Conservation (phyloP, 2,797 vertebrate genomes). For the Hephaestus fuliginosus region DNA sequence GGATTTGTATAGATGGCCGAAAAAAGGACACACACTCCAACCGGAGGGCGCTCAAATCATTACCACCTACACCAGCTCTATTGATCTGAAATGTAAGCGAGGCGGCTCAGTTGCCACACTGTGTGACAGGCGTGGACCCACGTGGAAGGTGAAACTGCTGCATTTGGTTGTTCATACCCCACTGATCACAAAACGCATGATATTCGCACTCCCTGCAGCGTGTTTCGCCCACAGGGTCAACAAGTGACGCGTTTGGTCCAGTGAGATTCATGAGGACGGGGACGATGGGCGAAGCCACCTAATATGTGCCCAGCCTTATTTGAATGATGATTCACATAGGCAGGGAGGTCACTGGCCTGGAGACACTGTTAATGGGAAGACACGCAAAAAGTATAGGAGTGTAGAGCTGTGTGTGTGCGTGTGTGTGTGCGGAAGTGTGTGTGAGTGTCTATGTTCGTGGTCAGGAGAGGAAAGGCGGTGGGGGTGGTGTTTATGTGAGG, state of each 20-base stretch:
- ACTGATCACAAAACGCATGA: constrained; percentile 42
- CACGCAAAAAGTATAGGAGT: constrained; percentile 45
- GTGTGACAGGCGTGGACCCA: constrained; percentile 25
- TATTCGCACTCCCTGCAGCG: constrained; percentile 2
- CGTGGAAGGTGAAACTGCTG: constrained; percentile 46
- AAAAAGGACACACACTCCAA: constrained; percentile 66
- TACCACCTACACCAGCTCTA: constrained; percentile 65
- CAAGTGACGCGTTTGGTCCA: constrained; percentile 48
- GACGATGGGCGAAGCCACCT: constrained; percentile 92
- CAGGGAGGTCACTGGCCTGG: constrained; percentile 68
- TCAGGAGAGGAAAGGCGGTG: constrained; percentile 14
- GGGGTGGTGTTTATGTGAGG: constrained; percentile 42
- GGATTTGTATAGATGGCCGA: constrained; percentile 69
- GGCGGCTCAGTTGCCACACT: constrained; percentile 5
- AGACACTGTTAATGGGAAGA: constrained; percentile 66
- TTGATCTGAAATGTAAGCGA: constrained; percentile 61
- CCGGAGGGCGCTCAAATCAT: constrained; percentile 64
- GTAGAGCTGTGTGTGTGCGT: constrained; percentile 31
- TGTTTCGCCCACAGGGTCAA: constrained; percentile 48
- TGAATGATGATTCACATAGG: constrained; percentile 75
- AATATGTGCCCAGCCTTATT: constrained; percentile 61
- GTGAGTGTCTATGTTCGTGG: constrained; percentile 46
- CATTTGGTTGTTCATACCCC: constrained; percentile 48
- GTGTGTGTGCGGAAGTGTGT: constrained; percentile 39
- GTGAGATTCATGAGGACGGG: constrained; percentile 90